Conservation (phyloP, 2,888 invertebrate species). For the Acleris holmiana region DNA sequence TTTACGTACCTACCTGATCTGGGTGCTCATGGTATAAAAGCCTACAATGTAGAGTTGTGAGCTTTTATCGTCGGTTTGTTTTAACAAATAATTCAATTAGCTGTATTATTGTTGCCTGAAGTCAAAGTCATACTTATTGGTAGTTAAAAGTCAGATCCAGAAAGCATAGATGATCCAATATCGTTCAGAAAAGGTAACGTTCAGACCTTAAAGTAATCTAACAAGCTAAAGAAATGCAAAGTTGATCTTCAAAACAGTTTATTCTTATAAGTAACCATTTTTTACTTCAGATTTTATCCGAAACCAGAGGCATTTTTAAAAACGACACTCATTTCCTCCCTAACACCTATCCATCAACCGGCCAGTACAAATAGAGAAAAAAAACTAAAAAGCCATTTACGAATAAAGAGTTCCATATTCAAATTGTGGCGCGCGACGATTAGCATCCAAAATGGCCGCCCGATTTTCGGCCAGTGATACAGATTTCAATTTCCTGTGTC, state of each 20-base stretch:
- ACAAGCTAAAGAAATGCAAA: background rate
- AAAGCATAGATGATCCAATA: too few relatives aligned
- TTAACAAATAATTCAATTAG: too few relatives aligned
- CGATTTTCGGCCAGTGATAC: conserved; percentile 80
- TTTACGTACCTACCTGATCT: too few relatives aligned
- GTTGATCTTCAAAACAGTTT: background rate
- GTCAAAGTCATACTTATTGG: too few relatives aligned
- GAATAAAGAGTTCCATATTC: conserved; percentile 75
- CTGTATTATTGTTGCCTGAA: too few relatives aligned
- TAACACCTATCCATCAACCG: conserved; percentile 60
- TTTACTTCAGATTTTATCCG: conserved; percentile 33
- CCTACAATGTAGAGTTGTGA: too few relatives aligned
- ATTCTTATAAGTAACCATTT: background rate
- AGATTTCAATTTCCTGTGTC: conserved; percentile 82
- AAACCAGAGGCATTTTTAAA: conserved; percentile 38
- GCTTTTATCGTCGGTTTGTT: too few relatives aligned
- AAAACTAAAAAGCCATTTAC: conserved; percentile 62
- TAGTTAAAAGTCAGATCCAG: too few relatives aligned
- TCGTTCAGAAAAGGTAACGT: too few relatives aligned
- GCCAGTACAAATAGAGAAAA: conserved; percentile 51
- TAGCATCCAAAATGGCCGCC: conserved; percentile 76
- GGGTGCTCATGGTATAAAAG: too few relatives aligned
- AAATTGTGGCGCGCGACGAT: conserved; percentile 72
- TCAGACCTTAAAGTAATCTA: too few relatives aligned
- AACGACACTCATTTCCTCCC: conserved; percentile 64